Percentiles rank a stretch among this genome's conserved stretches.
These are phyloP conservation scores for Hippocampus mohnikei DNA, from an alignment of 2,113 vertebrate species.

Conservation along the genomic window DNA sequence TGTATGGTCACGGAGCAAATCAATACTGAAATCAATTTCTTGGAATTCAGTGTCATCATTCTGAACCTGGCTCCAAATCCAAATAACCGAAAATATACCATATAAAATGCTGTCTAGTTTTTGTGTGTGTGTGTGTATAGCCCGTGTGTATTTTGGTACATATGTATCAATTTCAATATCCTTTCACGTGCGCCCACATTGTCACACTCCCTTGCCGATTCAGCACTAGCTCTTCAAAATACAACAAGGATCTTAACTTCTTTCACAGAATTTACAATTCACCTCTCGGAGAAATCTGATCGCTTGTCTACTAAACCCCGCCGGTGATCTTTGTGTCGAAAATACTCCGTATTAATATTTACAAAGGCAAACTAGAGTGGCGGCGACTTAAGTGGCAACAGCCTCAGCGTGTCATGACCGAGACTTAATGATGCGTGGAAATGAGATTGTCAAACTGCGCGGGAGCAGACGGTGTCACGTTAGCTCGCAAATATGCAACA, in stretches of 20 bases:
- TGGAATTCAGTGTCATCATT: neutral
- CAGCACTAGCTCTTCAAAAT: neutral
- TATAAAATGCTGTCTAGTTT: too few species aligned
- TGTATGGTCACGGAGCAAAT: too few species aligned
- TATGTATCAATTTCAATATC: too few species aligned
- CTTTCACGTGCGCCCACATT: too few species aligned
- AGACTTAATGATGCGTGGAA: neutral
- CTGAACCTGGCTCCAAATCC: too few species aligned
- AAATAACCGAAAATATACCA: too few species aligned
- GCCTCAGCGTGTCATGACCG: slow-evolving; percentile 1
- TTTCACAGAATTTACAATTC: neutral
- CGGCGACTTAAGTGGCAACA: neutral
- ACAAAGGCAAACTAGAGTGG: neutral
- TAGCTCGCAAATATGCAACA: neutral
- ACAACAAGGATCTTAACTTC: neutral
- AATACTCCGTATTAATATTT: neutral
- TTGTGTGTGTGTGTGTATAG: neutral
- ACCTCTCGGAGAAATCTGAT: neutral
- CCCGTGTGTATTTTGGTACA: too few species aligned
- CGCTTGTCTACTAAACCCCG: neutral
- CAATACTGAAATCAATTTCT: neutral
- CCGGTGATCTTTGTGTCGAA: neutral
- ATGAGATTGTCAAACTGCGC: slow-evolving; percentile 3
- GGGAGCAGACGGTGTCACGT: neutral
- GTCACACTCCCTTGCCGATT: neutral